These are phyloP conservation scores for Dascyllus trimaculatus DNA, from an alignment of 2,113 vertebrate species.

Conservation along the genomic window DNA sequence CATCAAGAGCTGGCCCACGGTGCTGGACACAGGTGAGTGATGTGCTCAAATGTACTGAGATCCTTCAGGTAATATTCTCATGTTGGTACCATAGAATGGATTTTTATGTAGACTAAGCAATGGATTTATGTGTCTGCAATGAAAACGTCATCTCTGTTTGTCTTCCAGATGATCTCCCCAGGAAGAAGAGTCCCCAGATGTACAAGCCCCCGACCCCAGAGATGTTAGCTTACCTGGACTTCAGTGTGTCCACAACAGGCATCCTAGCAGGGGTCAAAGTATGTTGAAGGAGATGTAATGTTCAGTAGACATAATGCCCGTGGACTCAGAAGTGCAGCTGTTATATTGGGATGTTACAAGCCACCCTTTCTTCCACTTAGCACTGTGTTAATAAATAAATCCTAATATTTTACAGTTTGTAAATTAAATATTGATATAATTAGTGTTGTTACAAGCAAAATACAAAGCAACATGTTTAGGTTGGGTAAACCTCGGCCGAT, in stretches of 20 bases:
- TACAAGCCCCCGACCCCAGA: slow-evolving; percentile 94
- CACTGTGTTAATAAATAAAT: no score
- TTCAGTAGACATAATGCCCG: no score
- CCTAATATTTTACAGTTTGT: no score
- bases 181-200: slow-evolving; percentile 90
- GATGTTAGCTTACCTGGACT: slow-evolving; percentile 95
- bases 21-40: slow-evolving; percentile 92
- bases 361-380: background rate
- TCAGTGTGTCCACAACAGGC: slow-evolving; percentile 97
- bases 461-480: no score
- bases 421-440: no score
- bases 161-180: slow-evolving; percentile 92
- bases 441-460: no score
- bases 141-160: background rate
- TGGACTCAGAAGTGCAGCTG: background rate
- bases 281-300: slow-evolving; percentile 25
- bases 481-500: no score
- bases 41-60: background rate
- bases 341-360: background rate
- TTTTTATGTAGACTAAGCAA: background rate
- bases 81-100: background rate
- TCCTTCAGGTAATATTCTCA: background rate
- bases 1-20: slow-evolving; percentile 93
- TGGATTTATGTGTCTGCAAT: background rate
- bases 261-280: slow-evolving; percentile 98